phyloP scores from a whole-genome alignment of 2,888 invertebrate species.

The Rhodophaea formosa region DNA sequence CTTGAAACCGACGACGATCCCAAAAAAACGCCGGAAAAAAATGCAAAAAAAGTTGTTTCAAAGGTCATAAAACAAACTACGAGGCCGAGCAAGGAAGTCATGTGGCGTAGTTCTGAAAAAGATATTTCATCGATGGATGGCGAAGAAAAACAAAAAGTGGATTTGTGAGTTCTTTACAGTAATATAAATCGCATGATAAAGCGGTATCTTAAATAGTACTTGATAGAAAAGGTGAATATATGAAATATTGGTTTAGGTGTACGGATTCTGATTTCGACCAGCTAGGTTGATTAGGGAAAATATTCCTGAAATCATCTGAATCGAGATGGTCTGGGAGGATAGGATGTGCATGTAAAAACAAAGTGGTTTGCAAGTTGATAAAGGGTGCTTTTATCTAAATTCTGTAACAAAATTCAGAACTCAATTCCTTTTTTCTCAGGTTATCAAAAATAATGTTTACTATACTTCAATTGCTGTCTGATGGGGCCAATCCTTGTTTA shows the following conservation, averaged over 20 bases:
- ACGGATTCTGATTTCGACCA: no score
- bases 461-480: constrained; percentile 49
- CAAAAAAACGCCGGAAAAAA: constrained; percentile 45
- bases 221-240: no score
- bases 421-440: constrained; percentile 48
- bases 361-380: no score
- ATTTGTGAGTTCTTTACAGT: constrained; percentile 40
- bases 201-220: no score
- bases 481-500: constrained; percentile 58
- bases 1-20: constrained; percentile 46
- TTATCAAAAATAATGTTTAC: constrained; percentile 46
- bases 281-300: no score
- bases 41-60: constrained; percentile 38
- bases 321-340: no score
- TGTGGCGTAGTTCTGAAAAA: constrained; percentile 42
- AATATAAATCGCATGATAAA: neutral
- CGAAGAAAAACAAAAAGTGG: constrained; percentile 39
- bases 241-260: no score
- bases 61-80: constrained; percentile 42
- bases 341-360: no score
- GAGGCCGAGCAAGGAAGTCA: constrained; percentile 47
- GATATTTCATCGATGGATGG: constrained; percentile 36
- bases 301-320: no score
- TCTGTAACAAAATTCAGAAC: neutral
- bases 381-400: no score